Percentiles rank a stretch among this genome's conserved stretches.
These are phyloP conservation scores for Pantelozetes paolii DNA, from an alignment of 2,888 invertebrate species.

Conservation along the genomic window DNA sequence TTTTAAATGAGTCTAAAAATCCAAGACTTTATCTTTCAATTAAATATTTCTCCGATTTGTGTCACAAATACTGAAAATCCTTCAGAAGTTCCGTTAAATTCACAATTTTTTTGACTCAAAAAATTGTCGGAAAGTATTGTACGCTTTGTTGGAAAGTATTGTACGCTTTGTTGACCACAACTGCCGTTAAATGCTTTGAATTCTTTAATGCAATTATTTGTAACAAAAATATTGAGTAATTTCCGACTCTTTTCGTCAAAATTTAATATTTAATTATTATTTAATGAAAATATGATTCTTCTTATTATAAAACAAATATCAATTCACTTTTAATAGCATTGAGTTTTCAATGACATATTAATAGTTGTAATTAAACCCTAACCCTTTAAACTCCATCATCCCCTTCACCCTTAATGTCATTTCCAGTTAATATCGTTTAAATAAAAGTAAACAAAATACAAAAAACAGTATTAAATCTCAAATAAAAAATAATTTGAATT, in stretches of 20 bases:
- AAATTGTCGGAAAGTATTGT: conserved; percentile 10
- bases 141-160: conserved; percentile 25
- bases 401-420: too few species aligned
- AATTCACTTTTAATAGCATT: too few species aligned
- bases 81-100: conserved; percentile 16
- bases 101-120: neutral
- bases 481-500: too few species aligned
- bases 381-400: too few species aligned
- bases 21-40: neutral
- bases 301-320: too few species aligned
- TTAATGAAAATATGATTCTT: too few species aligned
- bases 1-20: conserved; percentile 8
- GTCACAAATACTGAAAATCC: conserved; percentile 19
- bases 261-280: neutral
- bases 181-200: neutral
- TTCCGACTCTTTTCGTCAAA: neutral
- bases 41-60: conserved; percentile 12
- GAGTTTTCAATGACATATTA: too few species aligned
- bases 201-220: neutral
- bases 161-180: conserved; percentile 7
- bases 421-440: too few species aligned
- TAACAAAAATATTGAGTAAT: neutral
- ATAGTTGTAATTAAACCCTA: too few species aligned
- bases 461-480: too few species aligned
- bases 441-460: too few species aligned